Conservation (phyloP, 2,888 invertebrate species). For the Eupeodes latifasciatus region DNA sequence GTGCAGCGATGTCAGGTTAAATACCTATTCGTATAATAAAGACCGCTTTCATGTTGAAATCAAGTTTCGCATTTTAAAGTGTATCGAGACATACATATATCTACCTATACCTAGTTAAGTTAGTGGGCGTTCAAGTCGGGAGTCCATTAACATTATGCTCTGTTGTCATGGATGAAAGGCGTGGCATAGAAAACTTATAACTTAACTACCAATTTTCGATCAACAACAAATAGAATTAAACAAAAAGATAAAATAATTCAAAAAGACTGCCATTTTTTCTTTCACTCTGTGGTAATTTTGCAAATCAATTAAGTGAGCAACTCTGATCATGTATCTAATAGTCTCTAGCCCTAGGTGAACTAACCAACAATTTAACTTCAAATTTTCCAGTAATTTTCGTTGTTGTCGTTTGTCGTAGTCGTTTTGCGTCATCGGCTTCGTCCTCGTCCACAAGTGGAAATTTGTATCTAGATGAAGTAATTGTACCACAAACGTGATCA, state of each 20-base stretch:
- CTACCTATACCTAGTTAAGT: background rate
- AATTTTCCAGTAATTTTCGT: constrained; percentile 54
- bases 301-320: constrained; percentile 73
- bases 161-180: constrained; percentile 72
- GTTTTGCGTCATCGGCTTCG: background rate
- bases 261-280: constrained; percentile 40
- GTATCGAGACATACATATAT: background rate
- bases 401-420: constrained; percentile 8
- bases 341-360: background rate
- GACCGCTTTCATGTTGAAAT: constrained; percentile 57
- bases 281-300: constrained; percentile 6
- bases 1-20: constrained; percentile 1
- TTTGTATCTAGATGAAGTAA: constrained; percentile 71
- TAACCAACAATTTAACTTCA: constrained; percentile 54
- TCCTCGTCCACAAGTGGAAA: constrained; percentile 68
- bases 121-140: constrained; percentile 58
- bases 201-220: constrained; percentile 52
- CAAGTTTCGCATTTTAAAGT: constrained; percentile 43
- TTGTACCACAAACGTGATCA: constrained; percentile 69
- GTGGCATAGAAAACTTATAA: constrained; percentile 63
- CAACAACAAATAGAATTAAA: background rate
- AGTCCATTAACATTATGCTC: constrained; percentile 48
- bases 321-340: constrained; percentile 56
- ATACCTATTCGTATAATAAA: background rate
- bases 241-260: constrained; percentile 19